phyloP scores from a whole-genome alignment of 2,113 vertebrate genomes.

The Raphicerus campestris region DNA sequence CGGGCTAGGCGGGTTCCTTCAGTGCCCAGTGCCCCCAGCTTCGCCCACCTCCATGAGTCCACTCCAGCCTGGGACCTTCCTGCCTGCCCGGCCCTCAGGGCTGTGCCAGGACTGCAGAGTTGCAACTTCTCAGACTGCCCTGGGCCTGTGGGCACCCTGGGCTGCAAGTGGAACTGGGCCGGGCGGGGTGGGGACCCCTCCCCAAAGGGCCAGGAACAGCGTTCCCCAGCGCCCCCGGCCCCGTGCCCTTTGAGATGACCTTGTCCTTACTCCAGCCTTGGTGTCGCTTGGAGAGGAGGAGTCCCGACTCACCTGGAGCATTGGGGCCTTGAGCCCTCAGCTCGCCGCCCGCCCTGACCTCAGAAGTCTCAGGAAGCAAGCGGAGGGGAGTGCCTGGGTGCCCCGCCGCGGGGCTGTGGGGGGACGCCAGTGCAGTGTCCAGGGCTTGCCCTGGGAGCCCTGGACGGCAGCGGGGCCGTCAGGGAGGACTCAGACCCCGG shows the following conservation, averaged over 20 bases:
- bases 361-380: background rate
- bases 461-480: background rate
- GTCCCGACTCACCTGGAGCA: background rate
- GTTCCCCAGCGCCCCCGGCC: background rate
- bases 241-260: background rate
- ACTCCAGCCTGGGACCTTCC: background rate
- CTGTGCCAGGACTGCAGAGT: background rate
- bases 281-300: background rate
- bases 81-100: background rate
- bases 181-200: fast-evolving
- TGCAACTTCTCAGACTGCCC: background rate
- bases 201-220: background rate
- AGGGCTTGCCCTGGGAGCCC: background rate
- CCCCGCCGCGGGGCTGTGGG: fast-evolving
- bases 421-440: background rate
- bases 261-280: background rate
- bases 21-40: too few species aligned
- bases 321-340: background rate
- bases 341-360: background rate
- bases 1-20: background rate
- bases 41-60: background rate
- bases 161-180: background rate
- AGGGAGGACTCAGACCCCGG: background rate
- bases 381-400: fast-evolving
- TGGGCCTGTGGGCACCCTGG: background rate